A percentile compares a stretch with the other conserved stretches of the same genome.
Conservation (phyloP, 2,113 vertebrate species). For the Hypomesus transpacificus region DNA sequence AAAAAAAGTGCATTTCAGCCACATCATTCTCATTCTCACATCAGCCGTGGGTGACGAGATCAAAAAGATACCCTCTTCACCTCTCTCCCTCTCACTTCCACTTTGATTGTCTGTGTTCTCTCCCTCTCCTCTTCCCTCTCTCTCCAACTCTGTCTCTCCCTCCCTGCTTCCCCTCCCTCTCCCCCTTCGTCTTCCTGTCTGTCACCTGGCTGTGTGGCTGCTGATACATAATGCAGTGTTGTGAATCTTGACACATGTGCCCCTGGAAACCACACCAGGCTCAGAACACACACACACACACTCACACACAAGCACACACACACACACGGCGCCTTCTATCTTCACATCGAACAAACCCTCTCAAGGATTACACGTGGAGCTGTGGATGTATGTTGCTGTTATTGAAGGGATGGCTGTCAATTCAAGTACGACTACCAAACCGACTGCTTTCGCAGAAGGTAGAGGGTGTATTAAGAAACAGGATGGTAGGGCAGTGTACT, state of each 20-base stretch:
- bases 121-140: background rate
- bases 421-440: too few species aligned
- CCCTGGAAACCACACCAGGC: conserved; percentile 29
- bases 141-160: background rate
- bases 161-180: background rate
- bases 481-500: too few species aligned
- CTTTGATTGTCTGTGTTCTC: background rate
- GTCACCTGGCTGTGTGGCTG: conserved; percentile 40
- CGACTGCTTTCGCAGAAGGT: too few species aligned
- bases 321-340: background rate
- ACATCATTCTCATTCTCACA: background rate
- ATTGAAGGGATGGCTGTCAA: too few species aligned
- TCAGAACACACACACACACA: conserved; percentile 2
- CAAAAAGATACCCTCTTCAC: background rate
- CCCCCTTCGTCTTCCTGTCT: conserved; percentile 25
- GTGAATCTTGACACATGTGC: conserved; percentile 26
- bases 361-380: too few species aligned
- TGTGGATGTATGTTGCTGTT: too few species aligned
- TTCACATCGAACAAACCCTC: conserved; percentile 24
- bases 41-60: background rate
- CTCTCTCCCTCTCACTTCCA: background rate
- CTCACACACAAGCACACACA: background rate
- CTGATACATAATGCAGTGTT: conserved; percentile 54
- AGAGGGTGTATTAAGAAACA: too few species aligned
- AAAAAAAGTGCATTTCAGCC: background rate